Evolutionary conservation across 2,888 invertebrate genomes (phyloP), one percentile per base, ranked within the genome.

Genomic region (Zygogramma bicolorata): DNA sequence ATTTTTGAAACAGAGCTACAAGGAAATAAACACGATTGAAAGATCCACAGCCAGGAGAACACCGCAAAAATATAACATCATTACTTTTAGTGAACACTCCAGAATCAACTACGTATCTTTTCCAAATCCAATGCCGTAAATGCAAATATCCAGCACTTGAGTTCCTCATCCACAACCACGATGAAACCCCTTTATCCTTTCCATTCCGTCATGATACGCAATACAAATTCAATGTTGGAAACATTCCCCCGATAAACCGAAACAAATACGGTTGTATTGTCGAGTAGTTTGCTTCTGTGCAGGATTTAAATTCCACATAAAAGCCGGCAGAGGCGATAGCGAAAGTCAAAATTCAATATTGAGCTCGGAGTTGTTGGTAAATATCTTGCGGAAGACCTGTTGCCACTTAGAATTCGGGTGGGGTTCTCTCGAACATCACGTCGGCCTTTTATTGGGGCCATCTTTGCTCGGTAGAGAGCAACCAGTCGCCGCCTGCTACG

Each of bases 391-490:
- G 79, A 79, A 79, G 81, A 85, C 85, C 85, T 85, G 85, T 86
- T 86, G 85, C 85, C 82, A 84, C 84, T 86, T 84, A 83, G 84
- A 84, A 84, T 85, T 85, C 84, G 81, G 75, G 77, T 79, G 79
- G 82, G 81, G 81, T 83, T 81, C 81, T 82, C 82, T 38, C 81
- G 83, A 80, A 81, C 82, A 80, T 85, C 85, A 85, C 85, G 85
- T 85, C 80, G 82, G 78, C 81, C 80, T 85, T 85, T 85, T 85
- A 85, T 85, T 85, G 83, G 84, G 82, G 84, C 84, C 85, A 84
- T 85, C 84, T 84, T 82, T 82, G 84, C 82, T 77, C 81, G 73
- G 81, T 77, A 65, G 65, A 80, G 74, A 84, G 84, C 84, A 84
- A 84, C 84, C 84, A 81, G 84, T 84, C 83, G 83, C 81, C 58